Conservation (phyloP, 2,113 vertebrate species). For the Anoplopoma fimbria region DNA sequence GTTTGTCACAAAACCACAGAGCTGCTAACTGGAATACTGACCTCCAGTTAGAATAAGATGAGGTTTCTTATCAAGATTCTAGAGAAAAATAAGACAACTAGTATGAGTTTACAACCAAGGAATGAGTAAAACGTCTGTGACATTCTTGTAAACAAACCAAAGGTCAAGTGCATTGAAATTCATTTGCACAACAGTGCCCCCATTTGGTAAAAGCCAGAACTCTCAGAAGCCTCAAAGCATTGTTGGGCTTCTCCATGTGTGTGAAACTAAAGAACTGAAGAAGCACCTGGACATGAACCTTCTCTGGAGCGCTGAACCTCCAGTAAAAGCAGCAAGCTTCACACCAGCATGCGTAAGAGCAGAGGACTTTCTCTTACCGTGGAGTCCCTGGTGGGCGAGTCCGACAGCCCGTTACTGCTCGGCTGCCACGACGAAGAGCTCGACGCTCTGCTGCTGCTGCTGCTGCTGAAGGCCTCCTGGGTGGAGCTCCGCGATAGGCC, state of each 20-base stretch:
- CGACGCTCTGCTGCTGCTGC: conserved; percentile 76
- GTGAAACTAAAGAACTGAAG: conserved; percentile 17
- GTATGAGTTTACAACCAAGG: not conserved
- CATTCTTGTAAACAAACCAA: not conserved
- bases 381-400: conserved; percentile 75
- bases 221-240: conserved; percentile 5
- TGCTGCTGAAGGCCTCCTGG: conserved; percentile 75
- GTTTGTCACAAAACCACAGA: conserved; percentile 5
- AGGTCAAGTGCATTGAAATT: not conserved
- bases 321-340: conserved; percentile 18
- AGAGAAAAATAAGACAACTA: not conserved
- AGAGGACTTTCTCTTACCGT: conserved; percentile 71
- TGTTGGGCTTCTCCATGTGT: conserved; percentile 1
- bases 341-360: conserved; percentile 6
- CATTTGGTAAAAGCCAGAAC: conserved; percentile 43
- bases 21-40: conserved; percentile 11
- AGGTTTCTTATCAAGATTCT: not conserved
- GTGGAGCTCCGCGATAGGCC: conserved; percentile 71
- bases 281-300: conserved; percentile 7
- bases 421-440: conserved; percentile 83
- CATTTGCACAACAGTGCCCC: conserved; percentile 64
- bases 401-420: conserved; percentile 66
- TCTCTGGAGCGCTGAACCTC: conserved; percentile 2
- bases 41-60: not conserved
- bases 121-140: not conserved